A percentile compares a stretch with the other conserved stretches of the same genome.
phyloP scores from a whole-genome alignment of 2,113 vertebrate species.

The Peromyscus polionotus region DNA sequence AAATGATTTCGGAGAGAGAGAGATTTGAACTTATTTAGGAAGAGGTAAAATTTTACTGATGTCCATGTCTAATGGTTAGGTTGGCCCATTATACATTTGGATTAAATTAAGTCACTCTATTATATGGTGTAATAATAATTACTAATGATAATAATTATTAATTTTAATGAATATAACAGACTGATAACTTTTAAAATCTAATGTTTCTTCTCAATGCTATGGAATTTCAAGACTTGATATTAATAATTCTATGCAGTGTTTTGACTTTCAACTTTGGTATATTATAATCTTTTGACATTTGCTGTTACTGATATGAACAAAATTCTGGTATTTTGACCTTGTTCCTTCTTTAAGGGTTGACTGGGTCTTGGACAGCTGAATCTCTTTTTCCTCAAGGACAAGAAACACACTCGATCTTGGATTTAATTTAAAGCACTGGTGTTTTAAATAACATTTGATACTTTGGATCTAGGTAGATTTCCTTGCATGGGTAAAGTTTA shows the following conservation, averaged over 20 bases:
- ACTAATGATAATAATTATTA: background rate
- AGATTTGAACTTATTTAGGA: background rate
- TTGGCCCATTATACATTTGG: background rate
- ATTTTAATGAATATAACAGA: background rate
- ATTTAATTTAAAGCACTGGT: constrained; percentile 48
- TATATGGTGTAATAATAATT: background rate
- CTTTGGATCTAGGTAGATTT: background rate
- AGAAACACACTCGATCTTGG: background rate
- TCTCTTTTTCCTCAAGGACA: background rate
- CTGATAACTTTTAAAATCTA: background rate
- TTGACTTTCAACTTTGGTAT: background rate
- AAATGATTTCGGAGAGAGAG: background rate
- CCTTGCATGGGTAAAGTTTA: constrained; percentile 29
- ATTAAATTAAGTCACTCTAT: background rate
- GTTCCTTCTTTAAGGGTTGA: background rate
- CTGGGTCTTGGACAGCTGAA: background rate
- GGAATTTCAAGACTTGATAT: background rate
- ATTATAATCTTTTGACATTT: background rate
- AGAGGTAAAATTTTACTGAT: background rate
- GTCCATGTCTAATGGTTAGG: background rate
- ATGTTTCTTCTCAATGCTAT: background rate
- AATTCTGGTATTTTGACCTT: background rate
- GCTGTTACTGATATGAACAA: background rate
- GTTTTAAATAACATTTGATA: constrained; percentile 52
- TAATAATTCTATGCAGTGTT: background rate